phyloP scores from a whole-genome alignment of 2,888 invertebrate genomes.

The Drosophila nigricruria region DNA sequence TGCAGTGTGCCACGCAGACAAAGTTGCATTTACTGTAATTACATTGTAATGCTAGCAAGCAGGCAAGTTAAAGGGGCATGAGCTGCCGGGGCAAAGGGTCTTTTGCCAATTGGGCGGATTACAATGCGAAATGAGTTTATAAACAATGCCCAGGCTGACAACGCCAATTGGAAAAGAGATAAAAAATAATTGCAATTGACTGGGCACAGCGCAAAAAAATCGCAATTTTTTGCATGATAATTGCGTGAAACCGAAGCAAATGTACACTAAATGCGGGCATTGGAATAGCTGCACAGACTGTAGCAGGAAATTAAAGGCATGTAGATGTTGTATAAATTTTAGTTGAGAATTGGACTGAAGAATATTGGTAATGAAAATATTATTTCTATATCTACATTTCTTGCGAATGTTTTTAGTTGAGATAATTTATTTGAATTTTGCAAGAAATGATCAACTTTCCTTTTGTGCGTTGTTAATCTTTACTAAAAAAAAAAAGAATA shows the following conservation, averaged over 20 bases:
- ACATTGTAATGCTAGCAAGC: slow-evolving; percentile 69
- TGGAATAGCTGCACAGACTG: neutral
- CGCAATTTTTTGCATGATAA: neutral
- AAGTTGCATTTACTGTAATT: slow-evolving; percentile 78
- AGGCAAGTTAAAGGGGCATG: slow-evolving; percentile 50
- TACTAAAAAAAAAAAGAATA: no score
- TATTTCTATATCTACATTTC: no score
- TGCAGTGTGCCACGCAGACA: slow-evolving; percentile 62
- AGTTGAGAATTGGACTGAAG: no score
- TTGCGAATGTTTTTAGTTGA: no score
- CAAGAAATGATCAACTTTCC: no score
- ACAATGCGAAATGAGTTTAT: slow-evolving; percentile 79
- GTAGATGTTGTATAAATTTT: no score
- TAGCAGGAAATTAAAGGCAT: neutral
- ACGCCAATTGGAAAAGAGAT: slow-evolving; percentile 63
- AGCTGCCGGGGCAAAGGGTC: slow-evolving; percentile 25
- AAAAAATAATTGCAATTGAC: slow-evolving; percentile 79
- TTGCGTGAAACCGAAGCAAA: slow-evolving; percentile 16
- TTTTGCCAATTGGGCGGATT: slow-evolving; percentile 76
- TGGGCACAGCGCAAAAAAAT: slow-evolving; percentile 35
- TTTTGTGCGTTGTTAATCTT: no score
- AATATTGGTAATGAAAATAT: no score
- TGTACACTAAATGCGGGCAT: slow-evolving; percentile 16
- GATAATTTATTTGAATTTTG: no score
- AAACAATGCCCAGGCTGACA: slow-evolving; percentile 69